Base-by-base conservation (phyloP, 2,797 vertebrate genomes). In the Paramormyrops hopkinsi region DNA sequence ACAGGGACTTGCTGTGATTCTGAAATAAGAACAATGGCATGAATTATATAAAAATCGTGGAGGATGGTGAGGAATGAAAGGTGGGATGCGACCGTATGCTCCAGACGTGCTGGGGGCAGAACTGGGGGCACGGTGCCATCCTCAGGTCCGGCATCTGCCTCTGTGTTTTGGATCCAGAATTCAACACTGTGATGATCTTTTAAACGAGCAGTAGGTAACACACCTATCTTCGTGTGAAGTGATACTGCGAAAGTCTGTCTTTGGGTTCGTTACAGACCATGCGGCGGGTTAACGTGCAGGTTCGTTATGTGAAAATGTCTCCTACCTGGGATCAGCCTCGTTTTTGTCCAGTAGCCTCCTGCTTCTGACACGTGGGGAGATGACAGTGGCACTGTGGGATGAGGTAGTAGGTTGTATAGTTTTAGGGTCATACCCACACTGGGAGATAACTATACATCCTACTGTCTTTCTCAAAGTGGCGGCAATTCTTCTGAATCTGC, bases 391-490 rank as follows among this genome's bases (percentile, higher is more conserved):
- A 86, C 97, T 93, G 95, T 99, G 97, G 96, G 98, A 96, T 99
- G 98, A 99, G 98, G 98, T 99, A 99, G 98, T 99, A 98, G 98
- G 98, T 99, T 99, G 98, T 99, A 99, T 99, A 99, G 98, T 99
- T 99, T 98, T 99, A 98, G 97, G 98, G 97, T 98, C 97, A 98
- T 96, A 99, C 98, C 98, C 97, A 92, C 97, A 97, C 97, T 98
- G 97, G 98, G 97, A 99, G 98, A 99, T 99, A 98, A 99, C 98
- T 99, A 99, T 98, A 98, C 98, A 99, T 96, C 98, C 97, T 99
- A 99, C 98, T 99, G 97, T 99, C 98, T 99, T 99, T 99, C 98
- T 96, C 97, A 99, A 97, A 95, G 98, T 94, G 95, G 92, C 94
- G 93, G 94, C 93, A 92, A 91, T 89, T 83, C 96, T n/a, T 89